Evolutionary conservation across 2,797 vertebrate genomes (phyloP), one percentile per base, ranked within the genome.

Genomic region (Mus caroli): DNA sequence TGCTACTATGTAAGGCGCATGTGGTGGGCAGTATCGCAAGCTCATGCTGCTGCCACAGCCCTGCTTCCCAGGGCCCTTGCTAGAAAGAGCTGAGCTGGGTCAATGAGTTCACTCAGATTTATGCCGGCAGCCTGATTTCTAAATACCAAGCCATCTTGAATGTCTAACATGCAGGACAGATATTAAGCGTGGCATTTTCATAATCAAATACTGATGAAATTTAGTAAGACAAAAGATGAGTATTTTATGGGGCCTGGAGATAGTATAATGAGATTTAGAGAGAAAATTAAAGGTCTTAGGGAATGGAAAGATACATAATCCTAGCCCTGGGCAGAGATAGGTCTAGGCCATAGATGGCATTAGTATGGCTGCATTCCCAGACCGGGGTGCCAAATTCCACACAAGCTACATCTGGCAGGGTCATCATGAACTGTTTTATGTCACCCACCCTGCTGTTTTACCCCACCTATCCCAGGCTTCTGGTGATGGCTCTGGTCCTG

Each of bases 171-270:
- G 88, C 80, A 90, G 91, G 93, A 84, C 85, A 94, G 91, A 95
- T 90, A 80, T 85, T 64, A 98, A 92, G 89, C 64, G 78, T 67
- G 34, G 94, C 17, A 54, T 97, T 94, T 95, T 94, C 92, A 67
- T 95, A 97, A 97, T 97, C 96, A 96, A 94, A 97, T 97, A 95
- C 43, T 95, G 93, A 88, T 76, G 84, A 94, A 75, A 94, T 93
- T 97, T 94, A 97, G 94, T 83, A 95, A 95, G 92, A 94, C 84
- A 90, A 91, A 88, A 56, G 78, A 82, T 88, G 28, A 76, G 76
- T 76, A n/a, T 89, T 92, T 94, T 88, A 95, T 77, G 77, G 79
- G 89, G 94, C 83, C 96, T 97, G 92, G 93, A 88, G 95, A 88
- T 88, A 69, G 1, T 46, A 5, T 87, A 95, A 97, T 96, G 92